Percentiles rank a stretch among this genome's conserved stretches.
These are phyloP conservation scores for Helarctos malayanus DNA, from an alignment of 2,797 vertebrate genomes.

Conservation along the genomic window DNA sequence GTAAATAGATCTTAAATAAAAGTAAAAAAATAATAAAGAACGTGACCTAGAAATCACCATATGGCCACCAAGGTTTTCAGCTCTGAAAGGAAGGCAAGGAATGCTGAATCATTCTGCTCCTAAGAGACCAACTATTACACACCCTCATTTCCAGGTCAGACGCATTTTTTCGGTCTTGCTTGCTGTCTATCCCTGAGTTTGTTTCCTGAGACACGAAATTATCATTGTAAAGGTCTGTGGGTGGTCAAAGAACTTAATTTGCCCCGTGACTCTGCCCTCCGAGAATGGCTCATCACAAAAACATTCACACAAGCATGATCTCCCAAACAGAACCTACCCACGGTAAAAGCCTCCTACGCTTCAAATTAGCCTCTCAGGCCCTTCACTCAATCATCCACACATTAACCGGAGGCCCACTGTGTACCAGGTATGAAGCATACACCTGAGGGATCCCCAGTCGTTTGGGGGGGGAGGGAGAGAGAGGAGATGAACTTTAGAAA, in stretches of 20 bases:
- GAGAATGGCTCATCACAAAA: slow-evolving; percentile 5
- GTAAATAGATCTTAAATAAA: background rate
- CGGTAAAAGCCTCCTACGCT: background rate
- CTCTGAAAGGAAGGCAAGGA: slow-evolving; percentile 51
- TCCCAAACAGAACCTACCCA: slow-evolving; percentile 36
- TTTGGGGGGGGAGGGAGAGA: background rate
- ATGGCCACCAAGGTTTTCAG: background rate
- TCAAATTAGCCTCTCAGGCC: slow-evolving; percentile 17
- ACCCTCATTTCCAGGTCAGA: slow-evolving; percentile 56
- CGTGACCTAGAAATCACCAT: slow-evolving; percentile 67
- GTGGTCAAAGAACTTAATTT: slow-evolving; percentile 40
- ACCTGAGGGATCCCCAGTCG: background rate
- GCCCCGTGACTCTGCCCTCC: slow-evolving; percentile 42
- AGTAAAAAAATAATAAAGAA: background rate
- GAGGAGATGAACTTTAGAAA: background rate
- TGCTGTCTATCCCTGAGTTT: slow-evolving; percentile 20
- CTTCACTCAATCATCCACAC: background rate
- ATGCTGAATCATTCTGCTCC: slow-evolving; percentile 81
- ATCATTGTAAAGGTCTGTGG: background rate
- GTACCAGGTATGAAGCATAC: background rate
- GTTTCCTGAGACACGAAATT: slow-evolving; percentile 15
- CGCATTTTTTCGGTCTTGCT: slow-evolving; percentile 24
- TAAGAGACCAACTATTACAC: background rate
- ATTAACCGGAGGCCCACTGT: background rate
- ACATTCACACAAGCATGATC: background rate